phyloP scores from a whole-genome alignment of 53 echinoderm and acorn worm genomes.

The Pentamera pediparva region DNA sequence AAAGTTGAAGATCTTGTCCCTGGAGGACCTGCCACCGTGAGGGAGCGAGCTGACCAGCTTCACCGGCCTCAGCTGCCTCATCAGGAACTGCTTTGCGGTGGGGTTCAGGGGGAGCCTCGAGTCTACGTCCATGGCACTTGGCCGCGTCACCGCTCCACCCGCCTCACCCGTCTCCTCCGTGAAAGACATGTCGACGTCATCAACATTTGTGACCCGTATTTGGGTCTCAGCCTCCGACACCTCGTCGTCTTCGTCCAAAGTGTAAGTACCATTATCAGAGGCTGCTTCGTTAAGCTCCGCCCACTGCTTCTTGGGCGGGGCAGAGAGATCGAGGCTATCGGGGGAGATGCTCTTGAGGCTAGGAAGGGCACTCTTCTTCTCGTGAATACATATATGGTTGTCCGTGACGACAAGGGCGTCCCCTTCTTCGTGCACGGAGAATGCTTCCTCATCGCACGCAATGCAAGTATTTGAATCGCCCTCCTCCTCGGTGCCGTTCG shows the following conservation, averaged over 20 bases:
- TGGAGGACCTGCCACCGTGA: not conserved
- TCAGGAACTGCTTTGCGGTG: constrained; percentile 37
- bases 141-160: not conserved
- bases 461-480: constrained; percentile 57
- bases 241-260: constrained; percentile 35
- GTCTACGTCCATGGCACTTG: not conserved
- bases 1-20: constrained; percentile 27
- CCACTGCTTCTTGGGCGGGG: constrained; percentile 39
- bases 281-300: constrained; percentile 16
- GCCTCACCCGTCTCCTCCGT: constrained; percentile 28
- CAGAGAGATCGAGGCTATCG: constrained; percentile 85
- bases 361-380: constrained; percentile 16
- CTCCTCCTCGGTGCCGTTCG: constrained; percentile 73
- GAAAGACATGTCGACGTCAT: constrained; percentile 39
- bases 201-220: constrained; percentile 25
- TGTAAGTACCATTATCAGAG: constrained; percentile 69
- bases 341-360: constrained; percentile 64
- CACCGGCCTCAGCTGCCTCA: constrained; percentile 20
- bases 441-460: constrained; percentile 64
- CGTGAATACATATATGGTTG: constrained; percentile 48
- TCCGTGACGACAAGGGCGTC: constrained; percentile 92
- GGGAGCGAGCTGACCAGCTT: constrained; percentile 16
- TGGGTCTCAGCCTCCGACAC: constrained; percentile 5
- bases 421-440: constrained; percentile 74
- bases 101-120: constrained; percentile 19